Conservation (phyloP, 2,113 vertebrate genomes). For the Sciurus niger region DNA sequence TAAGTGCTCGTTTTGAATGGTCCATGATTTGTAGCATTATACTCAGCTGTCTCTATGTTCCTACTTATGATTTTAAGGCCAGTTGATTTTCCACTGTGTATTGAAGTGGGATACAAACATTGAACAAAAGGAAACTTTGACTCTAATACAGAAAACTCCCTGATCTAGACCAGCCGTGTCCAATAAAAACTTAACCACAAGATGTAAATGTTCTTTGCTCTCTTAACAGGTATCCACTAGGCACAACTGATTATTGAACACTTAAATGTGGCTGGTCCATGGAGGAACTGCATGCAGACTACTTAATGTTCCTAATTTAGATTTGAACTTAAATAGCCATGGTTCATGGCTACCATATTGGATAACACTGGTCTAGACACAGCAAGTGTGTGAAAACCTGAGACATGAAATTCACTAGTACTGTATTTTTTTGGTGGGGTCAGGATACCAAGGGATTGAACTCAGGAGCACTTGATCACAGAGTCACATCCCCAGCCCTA, state of each 20-base stretch:
- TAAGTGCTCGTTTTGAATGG: slow-evolving; percentile 67
- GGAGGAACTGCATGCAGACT: neutral
- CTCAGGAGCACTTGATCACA: too few species aligned
- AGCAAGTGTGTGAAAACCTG: slow-evolving; percentile 11
- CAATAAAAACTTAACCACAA: neutral
- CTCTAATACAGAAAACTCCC: slow-evolving; percentile 59
- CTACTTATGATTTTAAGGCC: slow-evolving; percentile 73
- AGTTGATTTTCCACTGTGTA: slow-evolving; percentile 59
- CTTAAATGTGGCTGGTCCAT: neutral
- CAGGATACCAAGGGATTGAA: too few species aligned
- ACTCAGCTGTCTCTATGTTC: neutral
- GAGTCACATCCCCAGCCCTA: too few species aligned
- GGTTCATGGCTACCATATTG: neutral
- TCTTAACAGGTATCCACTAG: neutral
- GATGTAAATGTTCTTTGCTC: neutral
- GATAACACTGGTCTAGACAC: neutral
- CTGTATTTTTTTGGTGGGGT: neutral
- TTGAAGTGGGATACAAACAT: slow-evolving; percentile 21
- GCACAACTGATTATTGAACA: neutral
- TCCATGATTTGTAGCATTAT: neutral
- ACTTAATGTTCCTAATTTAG: neutral
- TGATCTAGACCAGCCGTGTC: neutral
- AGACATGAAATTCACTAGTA: slow-evolving; percentile 63
- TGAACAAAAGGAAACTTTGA: slow-evolving; percentile 77
- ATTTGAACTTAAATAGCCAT: neutral